Conservation (phyloP, 1,140 invertebrate species). For the Aphaenogaster ashmeadi region DNA sequence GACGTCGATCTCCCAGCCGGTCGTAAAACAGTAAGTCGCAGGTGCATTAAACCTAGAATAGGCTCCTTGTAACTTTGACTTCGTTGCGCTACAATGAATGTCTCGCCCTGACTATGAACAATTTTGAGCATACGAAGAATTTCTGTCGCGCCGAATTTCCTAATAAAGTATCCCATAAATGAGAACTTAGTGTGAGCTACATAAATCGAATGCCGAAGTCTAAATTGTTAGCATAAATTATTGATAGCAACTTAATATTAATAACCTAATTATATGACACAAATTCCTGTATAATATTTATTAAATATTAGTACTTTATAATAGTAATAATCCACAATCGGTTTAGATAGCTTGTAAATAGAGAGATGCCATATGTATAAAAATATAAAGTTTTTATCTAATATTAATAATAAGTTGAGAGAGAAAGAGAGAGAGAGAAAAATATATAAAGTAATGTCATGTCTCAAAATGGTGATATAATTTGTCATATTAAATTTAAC, state of each 20-base stretch:
- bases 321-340: background rate
- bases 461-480: background rate
- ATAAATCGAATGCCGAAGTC: background rate
- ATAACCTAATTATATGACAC: background rate
- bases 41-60: conserved; percentile 76
- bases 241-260: conserved; percentile 17
- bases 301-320: background rate
- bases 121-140: background rate
- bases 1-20: conserved; percentile 74
- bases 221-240: background rate
- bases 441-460: background rate
- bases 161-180: background rate
- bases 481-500: background rate
- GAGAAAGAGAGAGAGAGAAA: background rate
- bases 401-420: background rate
- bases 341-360: background rate
- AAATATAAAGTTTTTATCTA: background rate
- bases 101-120: background rate
- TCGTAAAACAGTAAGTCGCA: conserved; percentile 75
- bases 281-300: background rate
- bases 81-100: conserved; percentile 16
- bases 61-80: conserved; percentile 58
- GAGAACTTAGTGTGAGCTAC: background rate
- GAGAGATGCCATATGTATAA: background rate
- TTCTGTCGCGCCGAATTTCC: conserved; percentile 31